phyloP scores from a whole-genome alignment of 2,888 invertebrate species.

The Tridacna gigas region DNA sequence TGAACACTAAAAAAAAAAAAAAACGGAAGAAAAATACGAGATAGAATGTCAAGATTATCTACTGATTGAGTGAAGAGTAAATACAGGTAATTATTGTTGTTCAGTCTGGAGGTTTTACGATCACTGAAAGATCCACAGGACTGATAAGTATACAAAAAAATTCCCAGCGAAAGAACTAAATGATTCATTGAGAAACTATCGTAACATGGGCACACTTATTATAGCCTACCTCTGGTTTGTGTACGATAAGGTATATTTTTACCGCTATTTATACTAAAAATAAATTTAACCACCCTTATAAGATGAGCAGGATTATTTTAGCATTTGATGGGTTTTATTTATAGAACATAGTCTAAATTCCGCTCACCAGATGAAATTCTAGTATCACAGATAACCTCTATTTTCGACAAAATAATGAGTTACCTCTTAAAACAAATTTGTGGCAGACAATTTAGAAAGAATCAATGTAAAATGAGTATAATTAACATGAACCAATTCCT shows the following conservation, averaged over 20 bases:
- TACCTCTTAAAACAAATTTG: too few species aligned
- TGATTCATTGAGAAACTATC: conserved; percentile 21
- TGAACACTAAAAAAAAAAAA: too few species aligned
- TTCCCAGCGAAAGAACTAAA: not conserved
- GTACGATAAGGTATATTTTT: conserved; percentile 18
- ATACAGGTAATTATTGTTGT: not conserved
- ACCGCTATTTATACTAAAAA: conserved; percentile 19
- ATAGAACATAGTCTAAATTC: conserved; percentile 24
- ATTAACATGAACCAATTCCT: too few species aligned
- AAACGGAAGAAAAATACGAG: too few species aligned
- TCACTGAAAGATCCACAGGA: not conserved
- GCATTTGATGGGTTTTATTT: conserved; percentile 13
- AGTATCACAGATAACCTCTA: too few species aligned
- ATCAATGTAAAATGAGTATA: too few species aligned
- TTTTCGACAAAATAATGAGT: too few species aligned
- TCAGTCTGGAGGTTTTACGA: not conserved
- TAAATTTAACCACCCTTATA: conserved; percentile 18
- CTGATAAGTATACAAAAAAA: not conserved
- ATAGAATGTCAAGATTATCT: too few species aligned
- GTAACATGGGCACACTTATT: not conserved
- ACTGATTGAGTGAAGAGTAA: too few species aligned
- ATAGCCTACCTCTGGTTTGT: conserved; percentile 1
- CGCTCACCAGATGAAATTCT: not conserved
- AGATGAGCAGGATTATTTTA: conserved; percentile 1
- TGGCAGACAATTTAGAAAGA: too few species aligned